Conservation (phyloP, 2,113 vertebrate genomes). For the Synodontis membranacea region DNA sequence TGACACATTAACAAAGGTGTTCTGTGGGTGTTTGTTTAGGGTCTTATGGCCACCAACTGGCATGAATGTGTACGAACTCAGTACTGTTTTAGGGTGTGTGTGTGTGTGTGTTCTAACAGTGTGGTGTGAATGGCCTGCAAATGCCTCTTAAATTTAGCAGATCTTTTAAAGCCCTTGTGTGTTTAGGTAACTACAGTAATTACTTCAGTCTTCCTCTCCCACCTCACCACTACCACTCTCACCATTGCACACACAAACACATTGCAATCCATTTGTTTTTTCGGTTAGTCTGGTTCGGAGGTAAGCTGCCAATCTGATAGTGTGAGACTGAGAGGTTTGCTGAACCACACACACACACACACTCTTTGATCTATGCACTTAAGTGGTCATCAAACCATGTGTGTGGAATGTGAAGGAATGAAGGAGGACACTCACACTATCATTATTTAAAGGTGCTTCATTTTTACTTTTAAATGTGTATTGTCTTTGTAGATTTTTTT, state of each 20-base stretch:
- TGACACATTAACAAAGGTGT: not conserved
- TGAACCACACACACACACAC: constrained; percentile 17
- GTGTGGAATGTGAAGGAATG: constrained; percentile 19
- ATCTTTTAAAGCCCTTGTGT: constrained; percentile 15
- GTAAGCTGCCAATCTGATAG: constrained; percentile 9
- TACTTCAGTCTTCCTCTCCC: constrained; percentile 32
- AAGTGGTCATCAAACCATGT: constrained; percentile 22
- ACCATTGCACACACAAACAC: not conserved
- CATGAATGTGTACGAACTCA: not conserved
- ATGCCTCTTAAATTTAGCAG: constrained; percentile 43
- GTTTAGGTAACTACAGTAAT: constrained; percentile 50
- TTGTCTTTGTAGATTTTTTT: not conserved
- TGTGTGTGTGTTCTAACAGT: constrained; percentile 20
- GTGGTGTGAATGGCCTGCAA: constrained; percentile 45
- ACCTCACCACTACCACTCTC: not conserved
- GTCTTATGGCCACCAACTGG: not conserved
- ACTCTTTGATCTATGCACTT: constrained; percentile 30
- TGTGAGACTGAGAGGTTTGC: constrained; percentile 24
- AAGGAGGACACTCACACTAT: not conserved
- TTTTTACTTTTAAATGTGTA: not conserved
- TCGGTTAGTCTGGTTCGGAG: not conserved
- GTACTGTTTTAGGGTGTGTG: constrained; percentile 9
- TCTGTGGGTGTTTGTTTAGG: constrained; percentile 1
- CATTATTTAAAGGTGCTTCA: not conserved
- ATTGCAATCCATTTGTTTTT: constrained; percentile 16